Percentiles rank a stretch among this genome's conserved stretches.
Conservation (phyloP, 2,113 vertebrate genomes). For the Theristicus caerulescens region DNA sequence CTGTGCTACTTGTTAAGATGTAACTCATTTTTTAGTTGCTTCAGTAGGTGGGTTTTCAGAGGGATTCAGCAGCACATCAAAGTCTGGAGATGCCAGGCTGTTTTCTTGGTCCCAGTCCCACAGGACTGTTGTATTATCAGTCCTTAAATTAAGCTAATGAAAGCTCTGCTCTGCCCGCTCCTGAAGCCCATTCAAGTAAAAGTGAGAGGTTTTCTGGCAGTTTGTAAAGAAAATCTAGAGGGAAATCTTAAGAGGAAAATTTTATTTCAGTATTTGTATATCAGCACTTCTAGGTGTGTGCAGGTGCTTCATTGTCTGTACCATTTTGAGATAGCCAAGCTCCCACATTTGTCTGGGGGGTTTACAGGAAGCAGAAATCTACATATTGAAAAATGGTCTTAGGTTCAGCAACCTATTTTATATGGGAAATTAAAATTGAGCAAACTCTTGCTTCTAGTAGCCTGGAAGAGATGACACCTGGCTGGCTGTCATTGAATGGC, state of each 20-base stretch:
- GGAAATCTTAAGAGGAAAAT: not conserved
- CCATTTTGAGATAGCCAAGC: not conserved
- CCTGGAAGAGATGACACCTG: not conserved
- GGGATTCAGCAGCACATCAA: not conserved
- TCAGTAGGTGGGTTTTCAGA: not conserved
- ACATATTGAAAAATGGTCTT: not conserved
- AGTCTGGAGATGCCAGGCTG: not conserved
- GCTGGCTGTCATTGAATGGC: rapidly evolving
- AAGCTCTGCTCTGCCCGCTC: not conserved
- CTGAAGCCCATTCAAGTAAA: not conserved
- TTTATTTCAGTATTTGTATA: not conserved
- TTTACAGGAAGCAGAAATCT: not conserved
- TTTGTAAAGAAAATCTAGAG: not conserved
- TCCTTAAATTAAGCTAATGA: not conserved
- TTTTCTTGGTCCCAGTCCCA: not conserved
- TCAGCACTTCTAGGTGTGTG: not conserved
- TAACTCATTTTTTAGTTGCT: not conserved
- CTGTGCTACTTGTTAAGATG: not conserved
- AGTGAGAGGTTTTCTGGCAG: not conserved
- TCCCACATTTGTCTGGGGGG: not conserved
- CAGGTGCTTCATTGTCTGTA: not conserved
- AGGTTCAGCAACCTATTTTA: not conserved
- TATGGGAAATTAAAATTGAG: not conserved
- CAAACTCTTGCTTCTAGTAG: not conserved
- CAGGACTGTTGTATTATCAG: too few relatives aligned